Evolutionary conservation across 2,113 vertebrate genomes (phyloP), one percentile per base, ranked within the genome.

Genomic region (Halichoeres trimaculatus): DNA sequence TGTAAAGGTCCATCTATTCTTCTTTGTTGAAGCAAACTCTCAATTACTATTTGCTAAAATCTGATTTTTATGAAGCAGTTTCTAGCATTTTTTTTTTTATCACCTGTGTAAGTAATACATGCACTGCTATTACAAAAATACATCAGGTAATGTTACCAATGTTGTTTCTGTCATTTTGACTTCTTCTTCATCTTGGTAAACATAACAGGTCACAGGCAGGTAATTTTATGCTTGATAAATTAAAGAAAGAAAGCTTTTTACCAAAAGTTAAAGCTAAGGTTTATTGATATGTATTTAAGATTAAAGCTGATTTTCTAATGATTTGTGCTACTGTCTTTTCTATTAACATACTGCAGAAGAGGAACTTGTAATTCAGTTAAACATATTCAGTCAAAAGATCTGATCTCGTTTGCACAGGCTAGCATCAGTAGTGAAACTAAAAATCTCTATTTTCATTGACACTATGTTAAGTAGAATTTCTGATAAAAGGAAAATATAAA

Each of bases 1-100:
- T 67, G 64, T 84, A 65, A 79, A 48, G 11, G 45, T 43, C 68
- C 56, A 65, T 70, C n/a, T 76, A 68, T 38, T 72, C 52, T 56
- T 26, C 48, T 41, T 13, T 5, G 26, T 35, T 51, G 7, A n/a
- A 56, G 13, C 12, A 60, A 77, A 56, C 59, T 58, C 65, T 55
- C 13, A 63, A 62, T n/a, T 59, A 59, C n/a, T 19, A 71, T 50
- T 45, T 16, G 55, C 36, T 30, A 56, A 23, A 68, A n/a, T n/a
- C n/a, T n/a, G n/a, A n/a, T n/a, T 30, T 30, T 30, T 30, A 30
- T 30, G 30, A 30, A n/a, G n/a, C n/a, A n/a, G n/a, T n/a, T n/a
- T n/a, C n/a, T n/a, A n/a, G n/a, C n/a, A n/a, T n/a, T n/a, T n/a
- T n/a, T n/a, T n/a, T n/a, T n/a, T n/a, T n/a, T n/a, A 30, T 30